Conservation (phyloP, 2,797 vertebrate species). For the Malurus leucopterus region DNA sequence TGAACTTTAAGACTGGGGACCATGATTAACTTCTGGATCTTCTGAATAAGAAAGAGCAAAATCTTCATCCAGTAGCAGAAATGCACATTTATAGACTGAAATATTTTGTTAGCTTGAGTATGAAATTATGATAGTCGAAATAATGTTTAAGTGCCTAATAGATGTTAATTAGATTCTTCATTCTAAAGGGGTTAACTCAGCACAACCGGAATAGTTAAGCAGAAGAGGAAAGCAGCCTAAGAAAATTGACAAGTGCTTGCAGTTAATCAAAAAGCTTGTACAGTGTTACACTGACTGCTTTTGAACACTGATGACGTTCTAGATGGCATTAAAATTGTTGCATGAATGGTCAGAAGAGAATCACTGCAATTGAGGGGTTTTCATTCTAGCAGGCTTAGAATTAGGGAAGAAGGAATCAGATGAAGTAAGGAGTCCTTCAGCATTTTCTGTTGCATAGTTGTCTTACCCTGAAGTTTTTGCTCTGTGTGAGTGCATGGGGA, state of each 20-base stretch:
- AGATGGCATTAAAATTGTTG: not conserved
- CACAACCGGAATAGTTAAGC: not conserved
- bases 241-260: not conserved
- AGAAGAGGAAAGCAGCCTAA: not conserved
- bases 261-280: not conserved
- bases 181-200: not conserved
- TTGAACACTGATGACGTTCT: not conserved
- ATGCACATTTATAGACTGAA: not conserved
- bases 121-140: not conserved
- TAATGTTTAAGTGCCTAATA: not conserved
- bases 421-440: not conserved
- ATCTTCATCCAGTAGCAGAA: not conserved
- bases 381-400: not conserved
- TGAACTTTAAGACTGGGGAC: not conserved
- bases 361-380: not conserved
- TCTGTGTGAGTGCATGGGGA: not conserved
- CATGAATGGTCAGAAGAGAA: not conserved
- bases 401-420: not conserved
- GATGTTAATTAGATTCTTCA: slow-evolving; percentile 13
- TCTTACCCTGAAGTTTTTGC: not conserved
- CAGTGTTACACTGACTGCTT: not conserved
- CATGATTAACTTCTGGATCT: not conserved
- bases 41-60: not conserved
- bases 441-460: not conserved
- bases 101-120: not conserved